Evolutionary conservation across 2,888 invertebrate species (phyloP).

Genomic region (Euplagia quadripunctaria): DNA sequence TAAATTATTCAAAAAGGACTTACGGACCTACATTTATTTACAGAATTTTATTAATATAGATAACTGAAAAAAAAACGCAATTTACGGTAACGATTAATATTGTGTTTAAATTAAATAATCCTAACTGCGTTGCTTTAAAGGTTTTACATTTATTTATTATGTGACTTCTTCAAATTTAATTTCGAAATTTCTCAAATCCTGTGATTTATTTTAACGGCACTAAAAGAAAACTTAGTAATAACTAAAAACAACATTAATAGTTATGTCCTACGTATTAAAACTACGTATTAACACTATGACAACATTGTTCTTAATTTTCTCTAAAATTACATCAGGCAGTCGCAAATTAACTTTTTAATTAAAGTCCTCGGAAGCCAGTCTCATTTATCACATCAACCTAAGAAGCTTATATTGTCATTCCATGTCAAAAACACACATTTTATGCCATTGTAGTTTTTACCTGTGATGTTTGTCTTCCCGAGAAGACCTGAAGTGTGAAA

Average conservation of each 20-base stretch:
- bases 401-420: conserved; percentile 71
- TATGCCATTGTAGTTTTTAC: conserved; percentile 73
- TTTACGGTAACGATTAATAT: no score
- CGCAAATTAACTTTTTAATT: conserved; percentile 31
- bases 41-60: no score
- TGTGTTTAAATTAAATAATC: no score
- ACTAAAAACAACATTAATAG: neutral
- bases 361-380: conserved; percentile 33
- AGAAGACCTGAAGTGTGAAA: conserved; percentile 88
- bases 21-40: no score
- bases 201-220: neutral
- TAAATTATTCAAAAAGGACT: no score
- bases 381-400: conserved; percentile 65
- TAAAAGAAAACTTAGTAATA: neutral
- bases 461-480: conserved; percentile 88
- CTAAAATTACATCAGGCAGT: conserved; percentile 18
- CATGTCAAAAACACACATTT: conserved; percentile 76
- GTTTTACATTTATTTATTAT: no score
- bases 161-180: neutral
- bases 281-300: conserved; percentile 3
- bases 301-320: conserved; percentile 17
- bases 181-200: neutral
- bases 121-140: no score
- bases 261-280: neutral
- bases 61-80: no score